Percentiles rank a stretch among this genome's conserved stretches.
phyloP scores from a whole-genome alignment of 2,888 invertebrate genomes.

The Pyrochroa serraticornis region DNA sequence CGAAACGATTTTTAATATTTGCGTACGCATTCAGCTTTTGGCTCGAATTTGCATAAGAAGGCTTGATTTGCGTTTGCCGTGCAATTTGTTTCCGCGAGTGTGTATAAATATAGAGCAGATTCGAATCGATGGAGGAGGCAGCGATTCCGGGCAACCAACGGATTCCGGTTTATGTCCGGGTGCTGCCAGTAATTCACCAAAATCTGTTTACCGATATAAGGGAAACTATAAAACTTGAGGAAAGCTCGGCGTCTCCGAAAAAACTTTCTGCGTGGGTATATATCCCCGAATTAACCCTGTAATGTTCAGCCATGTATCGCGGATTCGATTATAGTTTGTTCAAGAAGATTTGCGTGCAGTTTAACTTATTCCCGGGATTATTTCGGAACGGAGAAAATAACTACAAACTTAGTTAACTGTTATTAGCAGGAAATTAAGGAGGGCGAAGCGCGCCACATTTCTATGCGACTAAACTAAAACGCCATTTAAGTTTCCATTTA shows the following conservation, averaged over 20 bases:
- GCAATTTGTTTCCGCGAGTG: conserved; percentile 12
- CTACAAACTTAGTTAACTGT: background rate
- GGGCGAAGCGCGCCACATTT: background rate
- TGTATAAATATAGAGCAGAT: conserved; percentile 20
- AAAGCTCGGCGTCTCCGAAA: conserved; percentile 5
- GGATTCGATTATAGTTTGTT: conserved; percentile 2
- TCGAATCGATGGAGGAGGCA: conserved; percentile 28
- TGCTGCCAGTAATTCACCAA: conserved; percentile 36
- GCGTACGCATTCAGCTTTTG: background rate
- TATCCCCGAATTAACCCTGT: conserved; percentile 18
- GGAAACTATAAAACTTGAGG: conserved; percentile 30
- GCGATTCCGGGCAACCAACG: conserved; percentile 31
- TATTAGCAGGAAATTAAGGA: conserved; percentile 23
- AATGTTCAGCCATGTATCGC: no score
- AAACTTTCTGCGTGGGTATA: conserved; percentile 2
- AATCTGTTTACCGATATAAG: conserved; percentile 38
- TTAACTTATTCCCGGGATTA: conserved; percentile 15
- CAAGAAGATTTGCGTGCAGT: conserved; percentile 23
- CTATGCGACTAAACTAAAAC: no score
- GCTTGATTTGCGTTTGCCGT: conserved; percentile 4
- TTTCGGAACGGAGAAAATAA: conserved; percentile 1
- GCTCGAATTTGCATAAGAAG: conserved; percentile 17
- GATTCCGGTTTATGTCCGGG: conserved; percentile 39
- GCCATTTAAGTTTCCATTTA: conserved; percentile 4
- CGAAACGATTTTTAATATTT: conserved; percentile 4